Conservation (phyloP, 2,888 invertebrate genomes). For the Epirrhoe alternata region DNA sequence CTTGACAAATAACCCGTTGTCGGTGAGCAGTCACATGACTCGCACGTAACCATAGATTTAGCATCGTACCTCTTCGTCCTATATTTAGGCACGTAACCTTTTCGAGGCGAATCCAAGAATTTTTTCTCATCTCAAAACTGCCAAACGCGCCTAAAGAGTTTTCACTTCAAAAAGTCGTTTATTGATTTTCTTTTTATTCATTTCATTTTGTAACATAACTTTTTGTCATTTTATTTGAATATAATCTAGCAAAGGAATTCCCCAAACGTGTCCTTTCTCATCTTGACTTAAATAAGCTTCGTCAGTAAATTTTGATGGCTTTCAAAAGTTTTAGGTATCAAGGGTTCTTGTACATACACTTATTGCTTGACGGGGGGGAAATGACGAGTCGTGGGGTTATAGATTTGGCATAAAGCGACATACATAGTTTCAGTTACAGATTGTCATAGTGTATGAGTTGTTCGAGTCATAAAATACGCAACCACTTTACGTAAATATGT, state of each 20-base stretch:
- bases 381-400: neutral
- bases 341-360: neutral
- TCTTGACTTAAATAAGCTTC: neutral
- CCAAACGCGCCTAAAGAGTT: too few relatives aligned
- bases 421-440: neutral
- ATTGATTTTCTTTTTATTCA: slow-evolving; percentile 6
- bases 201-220: neutral
- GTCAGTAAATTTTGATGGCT: neutral
- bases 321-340: neutral
- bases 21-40: too few relatives aligned
- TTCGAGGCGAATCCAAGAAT: too few relatives aligned
- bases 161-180: slow-evolving; percentile 2
- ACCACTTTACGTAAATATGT: neutral
- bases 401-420: neutral
- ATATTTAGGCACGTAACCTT: too few relatives aligned
- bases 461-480: neutral
- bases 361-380: neutral
- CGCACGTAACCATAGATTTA: too few relatives aligned
- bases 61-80: too few relatives aligned
- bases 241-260: neutral
- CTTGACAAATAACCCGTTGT: too few relatives aligned
- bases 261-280: neutral
- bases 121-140: too few relatives aligned
- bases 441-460: neutral
- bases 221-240: neutral